Evolutionary conservation across 2,797 vertebrate genomes (phyloP).

Genomic region (Halcyon leucocephala): DNA sequence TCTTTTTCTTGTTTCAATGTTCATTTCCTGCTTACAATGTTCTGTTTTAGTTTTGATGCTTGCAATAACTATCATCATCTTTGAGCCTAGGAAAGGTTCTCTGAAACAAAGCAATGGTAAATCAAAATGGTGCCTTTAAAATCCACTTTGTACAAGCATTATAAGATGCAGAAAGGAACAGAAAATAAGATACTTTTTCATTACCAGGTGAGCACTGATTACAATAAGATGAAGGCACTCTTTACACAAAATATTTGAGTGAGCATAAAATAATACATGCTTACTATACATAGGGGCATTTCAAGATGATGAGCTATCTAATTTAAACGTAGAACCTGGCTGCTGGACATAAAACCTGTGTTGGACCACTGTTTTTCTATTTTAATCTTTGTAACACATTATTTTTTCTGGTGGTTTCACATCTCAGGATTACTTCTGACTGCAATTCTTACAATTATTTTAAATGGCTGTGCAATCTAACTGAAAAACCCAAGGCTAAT

Average conservation of each 20-base stretch:
- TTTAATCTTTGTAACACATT: background rate
- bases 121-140: background rate
- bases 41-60: background rate
- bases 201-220: background rate
- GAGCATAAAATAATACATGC: too few species aligned
- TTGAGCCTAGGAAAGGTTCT: background rate
- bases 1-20: background rate
- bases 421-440: background rate
- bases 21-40: background rate
- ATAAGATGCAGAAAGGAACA: background rate
- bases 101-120: background rate
- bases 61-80: background rate
- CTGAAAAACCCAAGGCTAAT: background rate
- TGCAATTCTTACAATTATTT: background rate
- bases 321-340: background rate
- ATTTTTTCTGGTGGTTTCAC: background rate
- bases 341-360: background rate
- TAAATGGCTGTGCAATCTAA: background rate
- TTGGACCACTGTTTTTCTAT: background rate
- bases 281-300: background rate
- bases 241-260: background rate
- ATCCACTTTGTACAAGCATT: background rate
- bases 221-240: background rate
- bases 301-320: background rate
- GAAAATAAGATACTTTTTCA: background rate